A percentile compares a stretch with the other conserved stretches of the same genome.
Conservation (phyloP, 2,797 vertebrate species). For the Falco columbarius region DNA sequence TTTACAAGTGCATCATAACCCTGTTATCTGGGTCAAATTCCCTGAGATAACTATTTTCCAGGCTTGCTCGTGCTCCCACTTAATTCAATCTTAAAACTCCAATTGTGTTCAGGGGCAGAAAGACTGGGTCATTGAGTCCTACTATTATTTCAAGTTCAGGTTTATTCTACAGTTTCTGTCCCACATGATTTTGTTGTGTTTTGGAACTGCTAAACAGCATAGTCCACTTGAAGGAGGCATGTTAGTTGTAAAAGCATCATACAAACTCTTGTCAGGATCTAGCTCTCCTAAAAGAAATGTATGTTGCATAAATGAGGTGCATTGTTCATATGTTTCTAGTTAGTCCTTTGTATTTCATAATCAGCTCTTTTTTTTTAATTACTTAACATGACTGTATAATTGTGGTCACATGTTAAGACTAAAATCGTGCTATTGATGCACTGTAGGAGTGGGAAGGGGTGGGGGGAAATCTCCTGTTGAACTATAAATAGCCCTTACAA, state of each 20-base stretch:
- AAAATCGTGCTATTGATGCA: conserved; percentile 49
- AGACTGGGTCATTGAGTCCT: background rate
- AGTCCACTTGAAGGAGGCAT: background rate
- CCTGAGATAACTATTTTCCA: conserved; percentile 32
- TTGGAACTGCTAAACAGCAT: background rate
- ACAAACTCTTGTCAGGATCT: background rate
- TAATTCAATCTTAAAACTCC: background rate
- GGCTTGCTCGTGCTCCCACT: background rate
- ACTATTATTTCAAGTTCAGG: conserved; percentile 16
- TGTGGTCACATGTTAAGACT: background rate
- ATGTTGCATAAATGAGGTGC: background rate
- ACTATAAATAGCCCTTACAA: conserved; percentile 58
- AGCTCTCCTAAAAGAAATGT: background rate
- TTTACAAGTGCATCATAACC: background rate
- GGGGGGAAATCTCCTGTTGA: conserved; percentile 13
- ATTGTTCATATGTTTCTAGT: background rate
- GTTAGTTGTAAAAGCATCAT: background rate
- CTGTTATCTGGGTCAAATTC: background rate
- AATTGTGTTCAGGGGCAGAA: background rate
- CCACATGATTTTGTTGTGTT: background rate
- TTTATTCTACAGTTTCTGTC: conserved; percentile 6
- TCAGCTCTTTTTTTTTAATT: background rate
- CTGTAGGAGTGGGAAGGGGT: background rate
- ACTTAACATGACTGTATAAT: conserved; percentile 13
- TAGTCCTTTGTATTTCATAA: conserved; percentile 7